A percentile compares a stretch with the other conserved stretches of the same genome.
Conservation (phyloP, 2,888 invertebrate genomes). For the Caenorhabditis panamensis region DNA sequence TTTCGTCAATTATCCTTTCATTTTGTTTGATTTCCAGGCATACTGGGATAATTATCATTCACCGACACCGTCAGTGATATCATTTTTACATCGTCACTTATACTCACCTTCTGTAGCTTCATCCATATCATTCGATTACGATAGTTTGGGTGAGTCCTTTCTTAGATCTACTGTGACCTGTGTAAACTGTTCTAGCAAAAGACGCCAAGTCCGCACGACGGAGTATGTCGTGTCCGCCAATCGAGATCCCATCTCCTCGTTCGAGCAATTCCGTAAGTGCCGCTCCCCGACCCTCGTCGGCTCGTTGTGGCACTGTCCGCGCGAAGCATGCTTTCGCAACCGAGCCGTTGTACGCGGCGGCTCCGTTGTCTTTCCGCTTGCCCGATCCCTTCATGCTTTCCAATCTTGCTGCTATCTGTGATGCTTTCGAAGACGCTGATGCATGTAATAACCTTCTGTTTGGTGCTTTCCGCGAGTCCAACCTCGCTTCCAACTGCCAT, state of each 20-base stretch:
- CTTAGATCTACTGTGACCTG: not conserved
- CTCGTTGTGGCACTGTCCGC: conserved; percentile 12
- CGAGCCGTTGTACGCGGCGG: conserved; percentile 60
- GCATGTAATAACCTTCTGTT: conserved; percentile 59
- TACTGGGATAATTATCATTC: conserved; percentile 77
- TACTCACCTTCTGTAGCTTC: conserved; percentile 73
- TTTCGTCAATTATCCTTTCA: not conserved
- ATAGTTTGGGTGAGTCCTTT: conserved; percentile 64
- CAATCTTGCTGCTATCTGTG: conserved; percentile 77
- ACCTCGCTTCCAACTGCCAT: conserved; percentile 22
- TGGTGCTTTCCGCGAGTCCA: conserved; percentile 45
- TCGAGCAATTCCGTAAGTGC: conserved; percentile 57
- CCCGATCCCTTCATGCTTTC: conserved; percentile 77
- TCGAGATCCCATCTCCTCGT: conserved; percentile 45
- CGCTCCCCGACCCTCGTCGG: conserved; percentile 29
- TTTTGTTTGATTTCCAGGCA: conserved; percentile 41
- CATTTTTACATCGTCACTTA: conserved; percentile 72
- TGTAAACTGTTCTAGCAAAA: conserved; percentile 37
- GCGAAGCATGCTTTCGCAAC: conserved; percentile 31
- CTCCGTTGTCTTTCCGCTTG: conserved; percentile 70
- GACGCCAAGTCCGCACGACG: conserved; percentile 42
- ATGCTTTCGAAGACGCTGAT: conserved; percentile 68
- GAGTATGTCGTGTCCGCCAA: conserved; percentile 53
- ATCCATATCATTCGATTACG: conserved; percentile 69
- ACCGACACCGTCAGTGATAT: conserved; percentile 77